Conservation (phyloP, 2,113 vertebrate genomes). For the Ammodytes dubius region DNA sequence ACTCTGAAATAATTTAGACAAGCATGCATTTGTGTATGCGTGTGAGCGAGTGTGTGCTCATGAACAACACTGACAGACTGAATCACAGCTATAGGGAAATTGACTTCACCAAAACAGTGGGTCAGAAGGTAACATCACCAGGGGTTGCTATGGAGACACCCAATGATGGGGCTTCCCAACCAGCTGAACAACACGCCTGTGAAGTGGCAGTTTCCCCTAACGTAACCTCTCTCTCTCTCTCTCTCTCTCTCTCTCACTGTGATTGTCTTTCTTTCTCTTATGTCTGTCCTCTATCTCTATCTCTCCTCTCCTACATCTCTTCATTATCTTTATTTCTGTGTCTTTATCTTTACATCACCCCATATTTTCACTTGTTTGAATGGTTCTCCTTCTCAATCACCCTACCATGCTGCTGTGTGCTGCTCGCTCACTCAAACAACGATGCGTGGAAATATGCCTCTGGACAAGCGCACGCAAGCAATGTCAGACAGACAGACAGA, state of each 20-base stretch:
- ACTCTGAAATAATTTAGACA: not conserved
- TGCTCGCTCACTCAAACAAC: constrained; percentile 44
- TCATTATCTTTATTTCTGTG: constrained; percentile 16
- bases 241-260: constrained; percentile 19
- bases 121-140: constrained; percentile 85
- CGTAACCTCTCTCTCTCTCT: constrained; percentile 59
- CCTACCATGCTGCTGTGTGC: constrained; percentile 50
- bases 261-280: constrained; percentile 12
- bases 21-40: not conserved
- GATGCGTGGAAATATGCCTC: constrained; percentile 65
- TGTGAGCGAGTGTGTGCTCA: constrained; percentile 44
- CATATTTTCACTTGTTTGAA: constrained; percentile 28
- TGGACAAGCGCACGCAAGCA: constrained; percentile 52
- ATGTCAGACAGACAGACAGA: constrained; percentile 33
- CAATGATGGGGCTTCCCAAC: constrained; percentile 79
- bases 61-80: constrained; percentile 70
- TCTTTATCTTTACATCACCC: constrained; percentile 29
- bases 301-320: not conserved
- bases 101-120: constrained; percentile 83
- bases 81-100: constrained; percentile 78
- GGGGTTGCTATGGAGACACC: constrained; percentile 87
- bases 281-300: not conserved
- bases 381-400: constrained; percentile 50
- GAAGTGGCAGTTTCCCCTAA: constrained; percentile 78
- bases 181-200: constrained; percentile 73